Base-by-base conservation (phyloP, 1,140 invertebrate species). In the Bombus ignitus region DNA sequence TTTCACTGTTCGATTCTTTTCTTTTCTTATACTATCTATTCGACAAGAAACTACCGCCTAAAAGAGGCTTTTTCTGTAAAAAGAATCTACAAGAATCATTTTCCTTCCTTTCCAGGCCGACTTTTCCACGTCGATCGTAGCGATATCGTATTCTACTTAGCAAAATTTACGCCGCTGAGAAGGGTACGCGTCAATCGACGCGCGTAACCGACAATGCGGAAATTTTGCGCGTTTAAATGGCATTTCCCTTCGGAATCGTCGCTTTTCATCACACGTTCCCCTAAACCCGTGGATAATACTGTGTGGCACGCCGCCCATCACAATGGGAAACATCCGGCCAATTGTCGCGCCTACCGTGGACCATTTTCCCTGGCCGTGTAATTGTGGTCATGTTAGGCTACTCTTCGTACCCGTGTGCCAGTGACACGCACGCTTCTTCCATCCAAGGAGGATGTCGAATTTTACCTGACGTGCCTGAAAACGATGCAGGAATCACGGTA, bases 301-400 rank as follows among this genome's bases (percentile, higher is more conserved):
- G 42, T 86, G 90, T 88, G 90, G 91, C 90, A 83, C 89, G 88
- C 92, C 92, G 89, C 92, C 83, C 88, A 74, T 89, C 85, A 94
- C 93, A 94, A 94, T 94, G 79, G 89, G 91, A 93, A 94, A 94
- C 93, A 94, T 94, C 93, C 93, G 93, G 93, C 93, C 93, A 93
- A 94, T 94, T 94, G 93, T 94, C 93, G 93, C 90, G 92, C 92
- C 92, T 89, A 87, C 88, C 88, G 83, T 89, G 76, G 71, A 83
- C 88, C 85, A 75, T 82, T 77, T 77, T 65, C 78, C 82, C 73
- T 39, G 32, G 10, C 59, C 89, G 84, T 91, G 79, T 91, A 88
- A 91, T 91, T 91, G 90, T 91, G 90, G 90, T 90, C 84, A 88
- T 88, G 89, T 90, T 90, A 89, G 85, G 47, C 66, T 75, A 82